Conservation (phyloP, 2,113 vertebrate species). For the Polypterus bichir region DNA sequence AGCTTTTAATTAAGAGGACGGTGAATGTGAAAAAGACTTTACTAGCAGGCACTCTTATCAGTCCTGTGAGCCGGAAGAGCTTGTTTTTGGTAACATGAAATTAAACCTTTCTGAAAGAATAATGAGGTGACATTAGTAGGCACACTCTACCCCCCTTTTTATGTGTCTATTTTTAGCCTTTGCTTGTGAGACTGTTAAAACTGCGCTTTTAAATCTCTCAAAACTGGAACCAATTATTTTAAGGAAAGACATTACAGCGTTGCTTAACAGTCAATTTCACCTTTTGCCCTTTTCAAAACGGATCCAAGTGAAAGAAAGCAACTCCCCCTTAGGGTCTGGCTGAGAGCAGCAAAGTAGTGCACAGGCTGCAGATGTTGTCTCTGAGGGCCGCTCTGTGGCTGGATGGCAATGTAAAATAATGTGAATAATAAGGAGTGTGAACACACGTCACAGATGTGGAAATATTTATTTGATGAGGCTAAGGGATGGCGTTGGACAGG, state of each 20-base stretch:
- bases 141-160: background rate
- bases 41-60: background rate
- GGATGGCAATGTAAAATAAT: background rate
- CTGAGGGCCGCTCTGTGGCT: background rate
- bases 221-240: constrained; percentile 9
- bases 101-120: background rate
- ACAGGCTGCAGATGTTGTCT: background rate
- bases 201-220: constrained; percentile 4
- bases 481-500: too few relatives aligned
- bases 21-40: background rate
- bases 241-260: constrained; percentile 7
- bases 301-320: background rate
- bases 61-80: background rate
- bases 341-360: too few relatives aligned
- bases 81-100: background rate
- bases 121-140: constrained; percentile 5
- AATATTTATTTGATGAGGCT: too few relatives aligned
- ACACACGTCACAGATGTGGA: too few relatives aligned
- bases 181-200: constrained; percentile 7
- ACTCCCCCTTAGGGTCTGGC: background rate
- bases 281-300: constrained; percentile 7
- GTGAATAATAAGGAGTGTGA: background rate
- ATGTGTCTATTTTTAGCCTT: constrained; percentile 6
- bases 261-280: constrained; percentile 9
- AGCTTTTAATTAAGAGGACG: too few relatives aligned